phyloP scores from a whole-genome alignment of 2,888 invertebrate species.

The Dicranocentrus wangi region DNA sequence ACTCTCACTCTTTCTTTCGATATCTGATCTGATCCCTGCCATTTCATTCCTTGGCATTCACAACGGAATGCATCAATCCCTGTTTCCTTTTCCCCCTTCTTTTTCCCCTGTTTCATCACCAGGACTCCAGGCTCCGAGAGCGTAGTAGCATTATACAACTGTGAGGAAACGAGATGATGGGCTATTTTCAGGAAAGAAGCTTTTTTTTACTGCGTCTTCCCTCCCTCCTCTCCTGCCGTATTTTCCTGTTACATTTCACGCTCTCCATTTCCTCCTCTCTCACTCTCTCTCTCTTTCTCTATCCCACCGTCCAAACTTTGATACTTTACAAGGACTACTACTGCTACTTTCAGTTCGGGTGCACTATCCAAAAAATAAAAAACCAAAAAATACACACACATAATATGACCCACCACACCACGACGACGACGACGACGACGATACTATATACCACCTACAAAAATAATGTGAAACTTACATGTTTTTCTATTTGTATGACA shows the following conservation, averaged over 20 bases:
- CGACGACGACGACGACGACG: too few species aligned
- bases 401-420: too few species aligned
- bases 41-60: constrained; percentile 16
- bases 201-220: constrained; percentile 7
- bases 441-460: too few species aligned
- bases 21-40: constrained; percentile 40
- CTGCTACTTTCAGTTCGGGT: too few species aligned
- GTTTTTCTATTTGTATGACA: too few species aligned
- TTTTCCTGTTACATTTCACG: constrained; percentile 5
- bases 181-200: constrained; percentile 29
- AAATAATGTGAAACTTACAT: too few species aligned
- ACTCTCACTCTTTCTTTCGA: too few species aligned
- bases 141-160: neutral
- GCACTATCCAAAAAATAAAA: too few species aligned
- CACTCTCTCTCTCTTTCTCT: neutral
- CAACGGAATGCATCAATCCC: constrained; percentile 27
- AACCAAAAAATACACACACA: too few species aligned
- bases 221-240: constrained; percentile 1
- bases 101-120: constrained; percentile 35
- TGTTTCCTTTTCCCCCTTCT: constrained; percentile 30
- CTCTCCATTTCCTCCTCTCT: neutral
- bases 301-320: neutral
- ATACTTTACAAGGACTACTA: too few species aligned
- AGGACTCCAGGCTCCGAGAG: neutral
- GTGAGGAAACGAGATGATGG: constrained; percentile 18